Conservation (phyloP, 2,888 invertebrate species). For the Mechanitis messenoides region DNA sequence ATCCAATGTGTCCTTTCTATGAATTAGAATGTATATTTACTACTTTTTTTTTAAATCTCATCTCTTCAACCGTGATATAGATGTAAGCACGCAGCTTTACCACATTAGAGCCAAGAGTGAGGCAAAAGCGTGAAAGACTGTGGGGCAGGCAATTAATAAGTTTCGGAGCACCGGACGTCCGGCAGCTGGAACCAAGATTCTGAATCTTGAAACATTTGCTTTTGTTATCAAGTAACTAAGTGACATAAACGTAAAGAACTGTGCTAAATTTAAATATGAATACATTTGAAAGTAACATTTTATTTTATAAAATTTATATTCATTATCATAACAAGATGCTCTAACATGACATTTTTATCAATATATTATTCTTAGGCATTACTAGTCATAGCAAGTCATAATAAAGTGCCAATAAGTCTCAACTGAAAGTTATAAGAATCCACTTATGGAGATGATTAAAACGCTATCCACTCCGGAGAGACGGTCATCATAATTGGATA, state of each 20-base stretch:
- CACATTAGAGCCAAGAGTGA: conserved; percentile 10
- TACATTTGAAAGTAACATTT: too few species aligned
- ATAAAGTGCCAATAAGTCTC: conserved; percentile 10
- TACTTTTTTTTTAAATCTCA: background rate
- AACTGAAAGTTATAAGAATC: conserved; percentile 13
- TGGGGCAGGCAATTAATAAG: conserved; percentile 14
- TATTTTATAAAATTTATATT: too few species aligned
- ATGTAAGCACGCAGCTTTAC: background rate
- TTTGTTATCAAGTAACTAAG: background rate
- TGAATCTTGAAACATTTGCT: conserved; percentile 48
- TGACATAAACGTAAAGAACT: background rate
- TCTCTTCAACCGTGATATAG: conserved; percentile 1
- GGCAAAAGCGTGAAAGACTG: conserved; percentile 8
- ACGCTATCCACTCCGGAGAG: conserved; percentile 27
- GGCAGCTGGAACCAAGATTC: conserved; percentile 57
- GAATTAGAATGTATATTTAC: too few species aligned
- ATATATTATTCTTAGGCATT: background rate
- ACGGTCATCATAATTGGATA: conserved; percentile 34
- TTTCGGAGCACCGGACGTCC: conserved; percentile 51
- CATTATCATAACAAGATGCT: too few species aligned
- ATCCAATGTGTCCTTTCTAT: too few species aligned
- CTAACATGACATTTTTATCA: too few species aligned
- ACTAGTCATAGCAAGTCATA: conserved; percentile 4
- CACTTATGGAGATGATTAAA: conserved; percentile 31
- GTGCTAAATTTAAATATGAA: background rate